Base-by-base conservation (phyloP, 2,797 vertebrate species). In the Kryptolebias ocellatus region DNA sequence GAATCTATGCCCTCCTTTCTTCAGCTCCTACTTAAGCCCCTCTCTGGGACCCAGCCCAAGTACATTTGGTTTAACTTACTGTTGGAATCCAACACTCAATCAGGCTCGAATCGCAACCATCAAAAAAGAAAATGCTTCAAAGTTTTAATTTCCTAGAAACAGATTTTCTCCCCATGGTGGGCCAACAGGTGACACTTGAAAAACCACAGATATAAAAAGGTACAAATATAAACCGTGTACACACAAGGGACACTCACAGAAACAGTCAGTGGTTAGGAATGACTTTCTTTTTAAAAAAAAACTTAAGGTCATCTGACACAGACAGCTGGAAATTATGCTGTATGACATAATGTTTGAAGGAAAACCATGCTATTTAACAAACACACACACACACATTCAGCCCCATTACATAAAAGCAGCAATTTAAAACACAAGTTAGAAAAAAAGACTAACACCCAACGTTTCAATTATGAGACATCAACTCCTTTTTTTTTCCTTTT, bases 31-130 rank as follows among this genome's bases (percentile, higher is more conserved):
- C 73, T 53, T 53, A 50, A 74, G 74, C 39, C 55, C 50, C 53
- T 77, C 52, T 59, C 42, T 53, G 72, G 42, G 62, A 73, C 80
- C 76, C 73, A 39, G 60, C 80, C 76, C 79, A 69, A 82, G 74
- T 34, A 78, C 86, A 89, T 92, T 92, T 91, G 89, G 83, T 90
- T 90, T 59, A 60, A 85, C 88, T 92, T 86, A 90, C 65, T 69
- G 62, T 39, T 54, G 72, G 61, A 74, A 63, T 1, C 3, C 67
- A 60, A 57, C 1, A 16, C 74, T 76, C 60, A 75, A 80, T 83
- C 73, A 74, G 42, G 51, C 57, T 53, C 53, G 54, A 81, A 79
- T 78, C 72, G 60, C 64, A 67, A 60, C 54, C 64, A 70, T 72
- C 44, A 29, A 50, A 50, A 39, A 59, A 63, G 60, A 47, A 67